Evolutionary conservation across 2,113 vertebrate genomes (phyloP), one percentile per base, ranked within the genome.

Genomic region (Bujurquina vittata): DNA sequence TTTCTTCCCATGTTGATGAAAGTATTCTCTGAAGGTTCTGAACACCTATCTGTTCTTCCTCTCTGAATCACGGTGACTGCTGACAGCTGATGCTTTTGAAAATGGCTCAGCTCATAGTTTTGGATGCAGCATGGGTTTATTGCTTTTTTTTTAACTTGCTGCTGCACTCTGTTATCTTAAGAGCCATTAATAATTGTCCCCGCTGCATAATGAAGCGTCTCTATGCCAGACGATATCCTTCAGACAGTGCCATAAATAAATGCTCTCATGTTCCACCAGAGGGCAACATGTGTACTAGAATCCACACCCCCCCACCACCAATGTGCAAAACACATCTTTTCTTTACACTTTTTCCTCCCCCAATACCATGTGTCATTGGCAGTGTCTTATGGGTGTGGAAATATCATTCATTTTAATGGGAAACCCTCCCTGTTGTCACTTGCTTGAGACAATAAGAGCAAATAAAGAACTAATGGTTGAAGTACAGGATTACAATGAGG

Each of bases 221-320:
- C 58, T 57, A 49, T 67, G 54, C 43, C 65, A 52, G 46, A 72
- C 15, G 2, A 52, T 18, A 18, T 18, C 15, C 49, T 52, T 18
- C 81, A 81, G 75, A 78, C 75, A 75, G 79, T 55, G 74, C 81
- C 31, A 33, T 33, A 33, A 33, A 12, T 46, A 10, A 4, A 46
- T 80, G 86, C 62, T 84, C 86, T 83, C 18, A 17, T 80, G 87
- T 35, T 93, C 94, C 94, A 94, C 87, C 79, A 94, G 94, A 93
- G 93, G 94, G 94, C 93, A 52, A 89, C 89, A 75, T 89, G 85
- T 80, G 69, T 84, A 54, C 88, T 94, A 49, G 62, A 87, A 93
- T 87, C 74, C 72, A 77, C 76, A 61, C 87, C 73, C 0, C 77
- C 49, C 1, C 58, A 31, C 3, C 31, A 46, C 29, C 20, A 1